These are phyloP conservation scores for Apogon talboti DNA, from an alignment of 2,797 vertebrate species.

Conservation along the genomic window DNA sequence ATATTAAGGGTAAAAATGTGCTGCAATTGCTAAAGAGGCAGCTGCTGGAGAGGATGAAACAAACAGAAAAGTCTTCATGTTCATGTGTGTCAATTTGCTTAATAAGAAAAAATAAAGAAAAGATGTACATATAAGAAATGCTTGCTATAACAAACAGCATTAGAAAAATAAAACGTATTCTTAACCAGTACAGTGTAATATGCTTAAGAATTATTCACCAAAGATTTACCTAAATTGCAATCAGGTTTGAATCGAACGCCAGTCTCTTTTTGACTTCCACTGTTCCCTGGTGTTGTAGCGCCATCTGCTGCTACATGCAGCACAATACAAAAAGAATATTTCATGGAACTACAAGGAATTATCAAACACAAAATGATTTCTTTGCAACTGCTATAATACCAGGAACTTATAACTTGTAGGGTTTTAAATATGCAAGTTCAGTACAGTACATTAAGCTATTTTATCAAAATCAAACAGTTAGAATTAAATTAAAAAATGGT, in stretches of 20 bases:
- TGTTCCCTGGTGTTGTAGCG: conserved; percentile 88
- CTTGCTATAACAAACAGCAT: conserved; percentile 54
- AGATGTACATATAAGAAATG: conserved; percentile 40
- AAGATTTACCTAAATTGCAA: conserved; percentile 85
- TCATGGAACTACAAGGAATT: conserved; percentile 72
- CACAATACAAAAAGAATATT: conserved; percentile 84
- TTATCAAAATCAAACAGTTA: conserved; percentile 31
- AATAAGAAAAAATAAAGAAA: conserved; percentile 42
- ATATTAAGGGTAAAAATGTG: conserved; percentile 26
- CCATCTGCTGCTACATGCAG: conserved; percentile 88
- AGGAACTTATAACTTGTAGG: conserved; percentile 34
- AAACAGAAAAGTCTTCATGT: conserved; percentile 34
- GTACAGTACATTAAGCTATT: conserved; percentile 11
- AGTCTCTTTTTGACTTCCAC: conserved; percentile 81
- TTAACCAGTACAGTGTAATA: conserved; percentile 64
- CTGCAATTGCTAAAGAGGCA: conserved; percentile 43
- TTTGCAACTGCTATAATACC: conserved; percentile 28
- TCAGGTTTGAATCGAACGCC: conserved; percentile 85
- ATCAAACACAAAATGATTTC: conserved; percentile 64
- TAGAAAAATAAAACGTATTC: conserved; percentile 62
- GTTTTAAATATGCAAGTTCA: conserved; percentile 17
- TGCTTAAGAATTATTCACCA: conserved; percentile 71
- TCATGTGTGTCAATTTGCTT: conserved; percentile 27
- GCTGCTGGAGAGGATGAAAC: conserved; percentile 50
- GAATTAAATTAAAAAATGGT: conserved; percentile 44